Conservation (phyloP, 2,113 vertebrate species). For the Chloropsis hardwickii region DNA sequence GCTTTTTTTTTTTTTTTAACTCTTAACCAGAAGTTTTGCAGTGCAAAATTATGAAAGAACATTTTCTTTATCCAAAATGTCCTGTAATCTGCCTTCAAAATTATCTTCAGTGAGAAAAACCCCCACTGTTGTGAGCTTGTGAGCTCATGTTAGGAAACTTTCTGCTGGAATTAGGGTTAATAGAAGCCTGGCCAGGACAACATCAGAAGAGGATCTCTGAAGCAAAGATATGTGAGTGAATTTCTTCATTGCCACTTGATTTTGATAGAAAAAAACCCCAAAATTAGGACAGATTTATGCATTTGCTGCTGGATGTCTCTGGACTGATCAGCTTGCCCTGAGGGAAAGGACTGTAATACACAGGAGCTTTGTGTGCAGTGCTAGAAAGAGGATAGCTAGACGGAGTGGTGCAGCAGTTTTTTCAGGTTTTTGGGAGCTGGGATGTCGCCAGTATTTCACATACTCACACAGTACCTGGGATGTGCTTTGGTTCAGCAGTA, state of each 20-base stretch:
- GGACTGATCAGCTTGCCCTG: no score
- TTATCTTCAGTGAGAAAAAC: not conserved
- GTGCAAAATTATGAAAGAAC: not conserved
- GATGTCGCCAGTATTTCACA: not conserved
- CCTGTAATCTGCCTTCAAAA: not conserved
- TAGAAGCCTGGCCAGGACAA: not conserved
- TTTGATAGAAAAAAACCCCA: not conserved
- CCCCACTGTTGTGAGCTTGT: not conserved
- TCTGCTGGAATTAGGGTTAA: not conserved
- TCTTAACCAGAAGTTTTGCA: not conserved
- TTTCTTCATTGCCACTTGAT: not conserved
- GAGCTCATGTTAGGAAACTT: not conserved
- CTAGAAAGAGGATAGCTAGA: not conserved
- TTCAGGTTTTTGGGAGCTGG: not conserved
- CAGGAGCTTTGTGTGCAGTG: not conserved
- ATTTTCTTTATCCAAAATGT: conserved; percentile 8
- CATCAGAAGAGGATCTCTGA: not conserved
- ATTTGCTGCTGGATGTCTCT: not conserved
- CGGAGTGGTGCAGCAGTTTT: not conserved
- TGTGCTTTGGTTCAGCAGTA: not conserved
- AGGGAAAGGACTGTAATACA: not conserved
- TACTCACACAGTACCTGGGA: not conserved
- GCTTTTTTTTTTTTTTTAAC: not conserved
- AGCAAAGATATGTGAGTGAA: not conserved
- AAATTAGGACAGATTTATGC: not conserved